Base-by-base conservation (phyloP, 2,888 invertebrate species). In the Drosophila testacea region DNA sequence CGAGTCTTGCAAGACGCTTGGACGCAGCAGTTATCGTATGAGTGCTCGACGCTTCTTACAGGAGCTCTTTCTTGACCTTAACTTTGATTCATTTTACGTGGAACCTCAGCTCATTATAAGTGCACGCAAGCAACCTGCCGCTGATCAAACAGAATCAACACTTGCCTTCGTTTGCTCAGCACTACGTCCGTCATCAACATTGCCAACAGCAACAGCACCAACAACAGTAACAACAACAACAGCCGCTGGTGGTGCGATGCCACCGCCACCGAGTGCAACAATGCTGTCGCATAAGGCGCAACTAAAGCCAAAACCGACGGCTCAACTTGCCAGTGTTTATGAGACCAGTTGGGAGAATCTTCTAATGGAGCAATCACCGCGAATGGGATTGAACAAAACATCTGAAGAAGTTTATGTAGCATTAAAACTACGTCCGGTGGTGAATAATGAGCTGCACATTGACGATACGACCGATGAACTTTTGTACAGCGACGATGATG, bases 1-100 rank as follows among this genome's bases (percentile, higher is more conserved):
- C 0, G 98, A 99, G 92, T 96, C 98, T 11, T 96, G 97, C 91
- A 95, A 95, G 71, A 94, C 97, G 63, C 93, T 98, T 62, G 95
- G 96, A 0, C 94, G 95, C 59, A 96, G 96, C 91, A 95, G 96
- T 46, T 98, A 97, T 92, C 95, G 97, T 89, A 93, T 98, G 89
- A 94, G 95, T 70, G 96, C 97, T 3, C 94, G 98, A 10, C 94
- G 98, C 62, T 97, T 98, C 92, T 93, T 99, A 34, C 98, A 99
- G 92, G 99, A 99, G 92, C 93, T 99, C 39, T 99, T 99, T 92
- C 94, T 97, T 55, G 98, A 98, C 90, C 94, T 97, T 28, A 94
- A 94, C 88, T 97, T 96, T 90, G 95, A 95, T 52, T 94, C 93
- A 75, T 94, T 95, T 80, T 92, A 93, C 47, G 83, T 86, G 28